These are phyloP conservation scores for Homarus gammarus DNA, from an alignment of 2,888 invertebrate genomes.

Conservation along the genomic window DNA sequence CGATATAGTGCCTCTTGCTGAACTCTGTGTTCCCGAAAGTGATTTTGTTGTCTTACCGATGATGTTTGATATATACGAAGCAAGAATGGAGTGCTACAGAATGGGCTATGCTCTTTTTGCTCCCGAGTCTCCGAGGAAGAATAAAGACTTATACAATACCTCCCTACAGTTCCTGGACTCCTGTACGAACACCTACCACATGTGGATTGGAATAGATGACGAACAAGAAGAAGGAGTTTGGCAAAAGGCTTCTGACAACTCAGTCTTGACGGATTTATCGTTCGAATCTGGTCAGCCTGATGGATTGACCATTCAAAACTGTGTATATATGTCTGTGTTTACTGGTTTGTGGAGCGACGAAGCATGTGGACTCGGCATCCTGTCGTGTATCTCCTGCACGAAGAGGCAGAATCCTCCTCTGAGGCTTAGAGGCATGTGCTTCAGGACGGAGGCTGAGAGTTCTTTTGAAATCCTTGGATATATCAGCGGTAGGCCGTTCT, in stretches of 20 bases:
- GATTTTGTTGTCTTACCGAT: constrained; percentile 45
- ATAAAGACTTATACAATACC: constrained; percentile 27
- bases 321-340: constrained; percentile 50
- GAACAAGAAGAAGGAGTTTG: constrained; percentile 53
- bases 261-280: constrained; percentile 20
- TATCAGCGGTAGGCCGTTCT: constrained; percentile 27
- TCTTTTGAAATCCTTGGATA: constrained; percentile 49
- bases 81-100: constrained; percentile 33
- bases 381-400: constrained; percentile 39
- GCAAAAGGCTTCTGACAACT: constrained; percentile 23
- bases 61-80: constrained; percentile 34
- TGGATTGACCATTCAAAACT: constrained; percentile 43
- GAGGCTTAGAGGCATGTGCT: constrained; percentile 42
- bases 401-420: constrained; percentile 24
- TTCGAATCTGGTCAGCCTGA: constrained; percentile 43
- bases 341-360: constrained; percentile 48
- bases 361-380: constrained; percentile 28
- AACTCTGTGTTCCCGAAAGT: constrained; percentile 33
- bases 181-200: constrained; percentile 41
- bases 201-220: constrained; percentile 55
- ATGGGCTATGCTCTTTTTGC: constrained; percentile 38
- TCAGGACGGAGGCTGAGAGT: constrained; percentile 37
- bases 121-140: constrained; percentile 1
- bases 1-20: constrained; percentile 6
- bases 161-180: constrained; percentile 43